Evolutionary conservation across 2,888 invertebrate genomes (phyloP).

Genomic region (Scelioninae gen. 1): DNA sequence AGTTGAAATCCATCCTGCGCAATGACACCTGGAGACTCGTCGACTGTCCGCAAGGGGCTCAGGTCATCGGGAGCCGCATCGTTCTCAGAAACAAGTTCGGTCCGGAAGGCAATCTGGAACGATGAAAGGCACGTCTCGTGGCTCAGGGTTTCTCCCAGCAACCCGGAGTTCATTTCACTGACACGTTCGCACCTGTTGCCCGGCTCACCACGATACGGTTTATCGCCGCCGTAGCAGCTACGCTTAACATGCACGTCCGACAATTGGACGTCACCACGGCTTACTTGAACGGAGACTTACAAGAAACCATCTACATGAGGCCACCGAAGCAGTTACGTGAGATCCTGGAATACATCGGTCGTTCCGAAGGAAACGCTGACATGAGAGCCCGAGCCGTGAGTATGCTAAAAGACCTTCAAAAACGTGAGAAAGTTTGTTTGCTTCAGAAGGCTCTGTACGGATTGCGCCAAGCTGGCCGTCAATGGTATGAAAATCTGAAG

Average conservation of each 20-base stretch:
- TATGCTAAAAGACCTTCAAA: background rate
- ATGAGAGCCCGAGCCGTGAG: background rate
- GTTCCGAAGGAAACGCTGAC: background rate
- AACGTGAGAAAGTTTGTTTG: conserved; percentile 6
- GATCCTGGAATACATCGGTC: background rate
- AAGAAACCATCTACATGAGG: background rate
- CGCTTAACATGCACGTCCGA: background rate
- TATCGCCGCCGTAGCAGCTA: background rate
- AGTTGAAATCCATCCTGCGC: conserved; percentile 36
- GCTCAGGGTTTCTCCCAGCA: too few species aligned
- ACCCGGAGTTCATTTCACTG: too few species aligned
- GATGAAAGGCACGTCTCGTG: too few species aligned
- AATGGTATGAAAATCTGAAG: background rate
- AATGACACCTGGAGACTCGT: conserved; percentile 49
- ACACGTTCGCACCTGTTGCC: too few species aligned
- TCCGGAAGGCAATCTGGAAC: too few species aligned
- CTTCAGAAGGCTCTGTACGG: background rate
- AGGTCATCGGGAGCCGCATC: conserved; percentile 14
- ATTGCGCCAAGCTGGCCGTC: background rate
- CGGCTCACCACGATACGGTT: too few species aligned
- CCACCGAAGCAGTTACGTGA: background rate
- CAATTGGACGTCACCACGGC: conserved; percentile 1
- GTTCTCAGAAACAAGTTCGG: background rate
- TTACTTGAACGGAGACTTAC: background rate
- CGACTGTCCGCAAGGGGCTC: background rate